Evolutionary conservation across 2,797 vertebrate genomes (phyloP), one percentile per base, ranked within the genome.

Genomic region (Gadopsis marmoratus): DNA sequence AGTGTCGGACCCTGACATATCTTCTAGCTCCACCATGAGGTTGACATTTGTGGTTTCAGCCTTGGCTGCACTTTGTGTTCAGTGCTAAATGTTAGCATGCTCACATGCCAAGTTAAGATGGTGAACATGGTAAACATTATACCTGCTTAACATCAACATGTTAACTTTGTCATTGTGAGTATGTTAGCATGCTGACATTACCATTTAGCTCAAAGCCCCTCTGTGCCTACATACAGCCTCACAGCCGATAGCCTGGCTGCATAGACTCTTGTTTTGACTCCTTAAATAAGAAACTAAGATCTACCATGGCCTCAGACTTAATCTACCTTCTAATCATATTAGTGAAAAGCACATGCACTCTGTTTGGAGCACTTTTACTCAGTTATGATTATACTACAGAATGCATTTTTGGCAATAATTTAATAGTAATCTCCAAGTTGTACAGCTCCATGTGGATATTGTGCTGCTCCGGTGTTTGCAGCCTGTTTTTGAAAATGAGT

Each of bases 401-500:
- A 8, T 37, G 13, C 5, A 21, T 53, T 62, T 69, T 37, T 41
- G 12, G 13, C 17, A 23, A 1, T 37, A 14, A 53, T 23, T 65
- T 31, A 70, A 19, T 62, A 13, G 48, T 48, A 14, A 54, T 45
- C 23, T 17, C 5, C 4, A 4, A 21, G 53, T 17, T 62, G 23
- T 51, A 37, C 21, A 35, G 56, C 51, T 63, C 33, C 8, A 14
- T 65, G 12, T 31, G 33, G 60, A 51, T 61, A 55, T 7, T 3
- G 8, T 21, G 26, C 37, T 50, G 26, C 50, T 37, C n/a, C 45
- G 31, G 45, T 3, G 53, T 78, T 16, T 43, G 35, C 33, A 64
- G 65, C 51, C 60, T 56, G 29, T 62, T 43, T 31, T 69, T 23
- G 9, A 62, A 68, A 69, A 70, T 41, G 43, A 45, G 59, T 50